Evolutionary conservation across 1,140 invertebrate genomes (phyloP).

Genomic region (Drosophila pectinifera): DNA sequence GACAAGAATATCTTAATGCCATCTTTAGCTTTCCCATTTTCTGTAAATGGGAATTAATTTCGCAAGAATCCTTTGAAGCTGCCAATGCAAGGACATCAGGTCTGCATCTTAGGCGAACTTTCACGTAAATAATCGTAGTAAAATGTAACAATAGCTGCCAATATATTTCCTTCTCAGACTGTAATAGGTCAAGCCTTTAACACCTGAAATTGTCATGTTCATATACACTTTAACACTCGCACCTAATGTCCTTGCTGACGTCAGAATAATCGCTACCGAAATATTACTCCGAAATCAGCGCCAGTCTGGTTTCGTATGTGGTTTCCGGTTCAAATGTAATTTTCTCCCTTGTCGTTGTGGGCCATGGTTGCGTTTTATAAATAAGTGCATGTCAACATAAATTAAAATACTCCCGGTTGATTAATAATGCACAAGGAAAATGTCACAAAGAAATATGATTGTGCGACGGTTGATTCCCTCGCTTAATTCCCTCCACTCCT

Average conservation of each 20-base stretch:
- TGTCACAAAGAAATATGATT: constrained; percentile 74
- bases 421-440: constrained; percentile 77
- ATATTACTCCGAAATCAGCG: constrained; percentile 19
- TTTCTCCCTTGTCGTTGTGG: constrained; percentile 31
- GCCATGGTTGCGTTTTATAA: constrained; percentile 52
- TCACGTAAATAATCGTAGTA: not conserved
- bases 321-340: constrained; percentile 29
- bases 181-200: not conserved
- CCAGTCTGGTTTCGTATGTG: constrained; percentile 37
- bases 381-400: constrained; percentile 81
- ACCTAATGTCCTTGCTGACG: not conserved
- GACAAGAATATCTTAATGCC: constrained; percentile 1
- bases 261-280: constrained; percentile 2
- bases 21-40: constrained; percentile 4
- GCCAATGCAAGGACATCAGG: not conserved
- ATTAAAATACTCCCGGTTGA: constrained; percentile 78
- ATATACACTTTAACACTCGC: not conserved
- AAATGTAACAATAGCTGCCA: not conserved
- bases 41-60: constrained; percentile 56
- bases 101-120: too few species aligned
- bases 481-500: constrained; percentile 23
- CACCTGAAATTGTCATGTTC: too few species aligned
- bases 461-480: constrained; percentile 26
- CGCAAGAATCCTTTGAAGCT: constrained; percentile 18
- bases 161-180: not conserved